These are phyloP conservation scores for Diplosoma virens DNA, from an alignment of 23 tunicate genomes.

Conservation along the genomic window DNA sequence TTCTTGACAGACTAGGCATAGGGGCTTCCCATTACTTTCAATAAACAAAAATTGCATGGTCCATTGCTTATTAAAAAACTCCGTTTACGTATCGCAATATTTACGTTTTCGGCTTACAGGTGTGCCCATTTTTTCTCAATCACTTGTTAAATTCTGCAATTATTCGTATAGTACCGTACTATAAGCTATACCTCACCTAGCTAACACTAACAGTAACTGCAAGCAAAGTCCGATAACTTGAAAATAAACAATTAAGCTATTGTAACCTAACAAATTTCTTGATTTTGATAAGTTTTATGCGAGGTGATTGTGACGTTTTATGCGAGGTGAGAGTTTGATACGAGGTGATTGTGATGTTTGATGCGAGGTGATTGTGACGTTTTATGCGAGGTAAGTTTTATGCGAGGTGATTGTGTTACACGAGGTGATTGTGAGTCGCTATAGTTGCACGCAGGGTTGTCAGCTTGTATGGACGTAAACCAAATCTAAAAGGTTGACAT, in stretches of 20 bases:
- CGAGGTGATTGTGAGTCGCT: neutral
- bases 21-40: neutral
- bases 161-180: neutral
- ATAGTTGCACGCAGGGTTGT: neutral
- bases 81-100: neutral
- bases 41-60: conserved; percentile 3
- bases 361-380: too few relatives aligned
- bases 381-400: too few relatives aligned
- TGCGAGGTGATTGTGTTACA: too few relatives aligned
- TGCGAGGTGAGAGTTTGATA: too few relatives aligned
- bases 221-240: too few relatives aligned
- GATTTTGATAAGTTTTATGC: neutral
- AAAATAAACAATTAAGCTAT: neutral
- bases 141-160: neutral
- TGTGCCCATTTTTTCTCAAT: neutral
- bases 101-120: neutral
- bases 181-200: too few relatives aligned
- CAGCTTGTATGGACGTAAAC: neutral
- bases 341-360: too few relatives aligned
- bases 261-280: neutral
- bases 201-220: too few relatives aligned
- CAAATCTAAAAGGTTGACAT: neutral
- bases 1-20: conserved; percentile 1
- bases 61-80: conserved; percentile 5
- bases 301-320: too few relatives aligned